Evolutionary conservation across 2,888 invertebrate species (phyloP).

Genomic region (Loripinus fragilis): DNA sequence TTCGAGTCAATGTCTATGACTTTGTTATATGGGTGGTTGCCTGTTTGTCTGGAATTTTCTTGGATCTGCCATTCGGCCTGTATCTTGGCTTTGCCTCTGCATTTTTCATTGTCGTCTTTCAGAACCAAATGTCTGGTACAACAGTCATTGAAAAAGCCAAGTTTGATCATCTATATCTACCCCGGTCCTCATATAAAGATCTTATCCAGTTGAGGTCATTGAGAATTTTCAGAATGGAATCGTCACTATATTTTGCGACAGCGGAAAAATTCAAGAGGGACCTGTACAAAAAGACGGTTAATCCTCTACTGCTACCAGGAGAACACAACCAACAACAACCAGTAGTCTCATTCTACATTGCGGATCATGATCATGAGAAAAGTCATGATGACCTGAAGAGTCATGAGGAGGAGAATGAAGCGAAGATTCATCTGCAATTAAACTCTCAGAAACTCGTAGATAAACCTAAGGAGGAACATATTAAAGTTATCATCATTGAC

Average conservation of each 20-base stretch:
- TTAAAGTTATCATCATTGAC: slow-evolving; percentile 69
- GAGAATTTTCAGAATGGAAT: slow-evolving; percentile 42
- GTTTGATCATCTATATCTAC: slow-evolving; percentile 65
- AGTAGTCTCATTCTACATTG: not conserved
- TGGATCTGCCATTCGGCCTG: slow-evolving; percentile 77
- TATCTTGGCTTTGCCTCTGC: slow-evolving; percentile 71
- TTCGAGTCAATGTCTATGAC: slow-evolving; percentile 90
- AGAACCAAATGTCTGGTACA: slow-evolving; percentile 57
- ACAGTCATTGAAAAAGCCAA: slow-evolving; percentile 67
- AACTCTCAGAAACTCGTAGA: not conserved
- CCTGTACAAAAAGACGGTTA: slow-evolving; percentile 34
- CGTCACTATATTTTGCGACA: slow-evolving; percentile 56
- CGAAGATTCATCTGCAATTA: not conserved
- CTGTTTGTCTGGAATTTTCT: slow-evolving; percentile 65
- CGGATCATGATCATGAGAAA: not conserved
- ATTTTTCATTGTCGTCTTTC: slow-evolving; percentile 66
- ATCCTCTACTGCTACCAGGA: slow-evolving; percentile 32
- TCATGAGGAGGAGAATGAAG: slow-evolving; percentile 4
- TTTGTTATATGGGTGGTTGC: slow-evolving; percentile 85
- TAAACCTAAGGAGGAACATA: not conserved
- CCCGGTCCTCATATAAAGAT: slow-evolving; percentile 67
- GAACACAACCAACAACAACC: slow-evolving; percentile 5
- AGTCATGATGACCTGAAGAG: not conserved
- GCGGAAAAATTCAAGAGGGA: slow-evolving; percentile 43
- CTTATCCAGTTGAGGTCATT: slow-evolving; percentile 63